Percentiles rank a stretch among this genome's conserved stretches.
These are phyloP conservation scores for Hippolais icterina DNA, from an alignment of 2,113 vertebrate genomes.

Conservation along the genomic window DNA sequence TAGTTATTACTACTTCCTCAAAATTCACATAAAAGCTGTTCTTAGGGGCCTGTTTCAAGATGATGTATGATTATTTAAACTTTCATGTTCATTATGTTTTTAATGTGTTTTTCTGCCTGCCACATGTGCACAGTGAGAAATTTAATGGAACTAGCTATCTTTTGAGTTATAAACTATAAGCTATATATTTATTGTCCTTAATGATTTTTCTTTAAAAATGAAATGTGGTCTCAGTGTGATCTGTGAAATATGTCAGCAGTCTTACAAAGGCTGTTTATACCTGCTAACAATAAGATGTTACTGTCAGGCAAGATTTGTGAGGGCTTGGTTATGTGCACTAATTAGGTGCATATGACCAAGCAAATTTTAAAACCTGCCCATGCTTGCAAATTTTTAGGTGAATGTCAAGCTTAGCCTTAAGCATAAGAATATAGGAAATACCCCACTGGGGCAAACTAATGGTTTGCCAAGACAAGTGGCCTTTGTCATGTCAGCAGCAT, in stretches of 20 bases:
- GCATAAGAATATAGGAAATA: neutral
- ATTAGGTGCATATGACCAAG: neutral
- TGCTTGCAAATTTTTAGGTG: neutral
- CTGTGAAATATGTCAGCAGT: neutral
- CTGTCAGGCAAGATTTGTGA: neutral
- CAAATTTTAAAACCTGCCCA: neutral
- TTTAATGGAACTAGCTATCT: slow-evolving; percentile 20
- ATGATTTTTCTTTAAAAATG: neutral
- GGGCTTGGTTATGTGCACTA: neutral
- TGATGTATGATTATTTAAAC: slow-evolving; percentile 27
- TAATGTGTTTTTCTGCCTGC: slow-evolving; percentile 37
- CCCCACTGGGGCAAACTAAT: neutral
- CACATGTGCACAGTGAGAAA: neutral
- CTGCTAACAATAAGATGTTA: neutral
- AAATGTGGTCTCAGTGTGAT: neutral
- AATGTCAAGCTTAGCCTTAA: neutral
- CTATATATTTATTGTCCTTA: neutral
- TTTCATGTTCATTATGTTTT: neutral
- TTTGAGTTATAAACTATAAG: neutral
- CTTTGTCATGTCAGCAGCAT: neutral
- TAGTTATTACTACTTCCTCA: slow-evolving; percentile 35
- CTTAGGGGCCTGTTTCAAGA: slow-evolving; percentile 8
- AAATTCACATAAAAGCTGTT: slow-evolving; percentile 48
- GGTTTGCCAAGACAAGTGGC: neutral
- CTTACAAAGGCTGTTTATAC: neutral